These are phyloP conservation scores for Homarus americanus DNA, from an alignment of 1,140 invertebrate genomes.

Conservation along the genomic window DNA sequence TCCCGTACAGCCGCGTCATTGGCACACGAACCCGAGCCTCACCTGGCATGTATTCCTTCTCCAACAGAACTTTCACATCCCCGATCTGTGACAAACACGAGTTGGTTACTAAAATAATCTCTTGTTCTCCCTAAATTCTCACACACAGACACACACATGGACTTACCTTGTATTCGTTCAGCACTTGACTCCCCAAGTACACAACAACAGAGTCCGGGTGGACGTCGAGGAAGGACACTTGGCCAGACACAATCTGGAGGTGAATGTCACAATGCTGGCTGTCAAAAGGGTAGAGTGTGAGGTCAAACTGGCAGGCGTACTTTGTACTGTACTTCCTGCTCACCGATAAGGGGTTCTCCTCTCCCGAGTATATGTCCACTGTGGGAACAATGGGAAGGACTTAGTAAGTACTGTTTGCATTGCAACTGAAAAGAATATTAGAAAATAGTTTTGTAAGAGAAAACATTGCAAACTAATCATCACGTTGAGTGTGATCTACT, in stretches of 20 bases:
- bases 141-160: too few relatives aligned
- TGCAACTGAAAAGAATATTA: too few relatives aligned
- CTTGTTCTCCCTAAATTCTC: too few relatives aligned
- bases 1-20: constrained; percentile 51
- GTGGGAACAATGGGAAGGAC: neutral
- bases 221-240: constrained; percentile 60
- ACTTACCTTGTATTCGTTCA: constrained; percentile 61
- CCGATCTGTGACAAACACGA: constrained; percentile 35
- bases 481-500: too few relatives aligned
- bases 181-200: constrained; percentile 44
- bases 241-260: constrained; percentile 67
- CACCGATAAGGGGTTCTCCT: constrained; percentile 64
- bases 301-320: constrained; percentile 71
- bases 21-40: constrained; percentile 50
- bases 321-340: constrained; percentile 72
- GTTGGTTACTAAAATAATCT: too few relatives aligned
- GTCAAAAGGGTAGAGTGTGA: constrained; percentile 73
- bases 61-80: constrained; percentile 26
- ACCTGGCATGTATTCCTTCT: constrained; percentile 23
- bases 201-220: constrained; percentile 34
- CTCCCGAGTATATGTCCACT: constrained; percentile 70
- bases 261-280: constrained; percentile 69
- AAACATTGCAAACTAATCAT: too few relatives aligned
- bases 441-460: too few relatives aligned
- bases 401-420: neutral